Base-by-base conservation (phyloP, 1,140 invertebrate species). In the Plodia interpunctella region DNA sequence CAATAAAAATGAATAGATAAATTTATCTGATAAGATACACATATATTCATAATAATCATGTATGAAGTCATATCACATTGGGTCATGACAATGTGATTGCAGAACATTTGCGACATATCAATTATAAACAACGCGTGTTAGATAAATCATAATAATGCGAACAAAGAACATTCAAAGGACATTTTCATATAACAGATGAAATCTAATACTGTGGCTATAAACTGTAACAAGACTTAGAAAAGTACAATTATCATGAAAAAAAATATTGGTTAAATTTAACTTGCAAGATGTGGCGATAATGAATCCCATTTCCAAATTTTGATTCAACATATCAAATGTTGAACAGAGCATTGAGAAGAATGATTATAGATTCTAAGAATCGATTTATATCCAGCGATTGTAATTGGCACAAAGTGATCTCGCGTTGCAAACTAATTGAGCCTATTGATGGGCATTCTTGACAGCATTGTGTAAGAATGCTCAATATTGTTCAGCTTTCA, bases 401-500 rank as follows among this genome's bases (percentile, higher is more conserved):
- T 60, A 50, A 60, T 60, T 60, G 59, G 59, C 19, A 52, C 35
- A 21, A 53, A 60, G 38, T 55, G 52, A 30, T 55, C 52, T 60
- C 19, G 35, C 38, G 15, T 30, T 57, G 44, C 56, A 9, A 35
- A 11, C 20, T 60, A 60, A 60, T 60, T 60, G 52, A 50, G 38
- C 52, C 53, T 60, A 60, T 55, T 60, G 59, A 60, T 53, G 19
- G 20, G 11, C 20, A 21, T n/a, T 13, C 52, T 35, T 30, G 17
- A 21, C 53, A 38, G 25, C 53, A 30, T 19, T 51, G 51, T 49
- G n/a, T 60, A 32, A 53, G 35, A 49, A 59, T 59, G 58, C 32
- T 20, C 20, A 53, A 44, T 44, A 44, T 44, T 44, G 13, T 44
- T 44, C 38, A 44, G 38, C 38, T 44, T 44, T 44, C 38, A 17